Percentiles rank a stretch among this genome's conserved stretches.
These are phyloP conservation scores for Hymenochirus boettgeri DNA, from an alignment of 2,113 vertebrate genomes.

Conservation along the genomic window DNA sequence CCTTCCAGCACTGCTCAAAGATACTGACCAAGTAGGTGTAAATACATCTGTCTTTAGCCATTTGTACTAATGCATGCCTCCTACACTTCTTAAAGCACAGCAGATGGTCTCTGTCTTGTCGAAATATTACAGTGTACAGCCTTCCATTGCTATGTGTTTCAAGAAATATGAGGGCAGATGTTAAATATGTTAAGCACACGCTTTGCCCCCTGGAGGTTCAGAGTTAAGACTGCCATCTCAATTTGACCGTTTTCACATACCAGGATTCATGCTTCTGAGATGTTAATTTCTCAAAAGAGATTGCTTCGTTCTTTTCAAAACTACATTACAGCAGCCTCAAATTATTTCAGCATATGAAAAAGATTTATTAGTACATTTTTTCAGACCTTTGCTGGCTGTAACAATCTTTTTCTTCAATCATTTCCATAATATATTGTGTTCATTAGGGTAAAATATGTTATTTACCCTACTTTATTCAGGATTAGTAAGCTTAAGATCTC, in stretches of 20 bases:
- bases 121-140: slow-evolving; percentile 55
- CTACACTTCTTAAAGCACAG: slow-evolving; percentile 54
- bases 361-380: slow-evolving; percentile 46
- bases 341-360: slow-evolving; percentile 26
- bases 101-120: slow-evolving; percentile 71
- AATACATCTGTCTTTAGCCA: slow-evolving; percentile 80
- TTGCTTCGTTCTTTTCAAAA: slow-evolving; percentile 49
- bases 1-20: slow-evolving; percentile 69
- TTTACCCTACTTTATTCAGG: too few species aligned
- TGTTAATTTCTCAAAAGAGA: slow-evolving; percentile 54
- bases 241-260: slow-evolving; percentile 60
- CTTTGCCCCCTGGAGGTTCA: slow-evolving; percentile 64
- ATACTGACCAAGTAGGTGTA: slow-evolving; percentile 85
- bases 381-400: slow-evolving; percentile 17
- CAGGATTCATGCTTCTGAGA: slow-evolving; percentile 53
- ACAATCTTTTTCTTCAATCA: too few species aligned
- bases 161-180: slow-evolving; percentile 68
- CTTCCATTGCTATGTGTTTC: slow-evolving; percentile 55
- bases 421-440: too few species aligned
- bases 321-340: slow-evolving; percentile 43
- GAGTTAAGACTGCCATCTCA: slow-evolving; percentile 60
- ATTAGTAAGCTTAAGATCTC: too few species aligned
- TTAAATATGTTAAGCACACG: slow-evolving; percentile 65
- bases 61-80: slow-evolving; percentile 60
- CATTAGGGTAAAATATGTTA: too few species aligned